Conservation (phyloP, 2,797 vertebrate genomes). For the Pantherophis vulpinus region DNA sequence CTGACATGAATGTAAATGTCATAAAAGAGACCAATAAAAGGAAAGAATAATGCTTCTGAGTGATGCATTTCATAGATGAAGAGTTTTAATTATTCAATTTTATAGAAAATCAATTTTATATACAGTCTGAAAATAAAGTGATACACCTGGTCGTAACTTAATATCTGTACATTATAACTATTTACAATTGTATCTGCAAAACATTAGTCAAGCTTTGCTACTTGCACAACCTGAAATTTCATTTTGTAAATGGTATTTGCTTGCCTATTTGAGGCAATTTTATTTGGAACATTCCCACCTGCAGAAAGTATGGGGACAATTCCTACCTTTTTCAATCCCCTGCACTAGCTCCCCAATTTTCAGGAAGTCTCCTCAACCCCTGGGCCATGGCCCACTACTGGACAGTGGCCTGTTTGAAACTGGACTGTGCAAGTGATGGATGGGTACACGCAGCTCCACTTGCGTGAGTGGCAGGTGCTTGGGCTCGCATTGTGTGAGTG, state of each 20-base stretch:
- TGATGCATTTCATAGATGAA: background rate
- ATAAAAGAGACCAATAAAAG: background rate
- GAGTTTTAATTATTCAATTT: background rate
- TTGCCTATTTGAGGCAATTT: background rate
- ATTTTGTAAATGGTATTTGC: background rate
- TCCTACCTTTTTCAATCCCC: background rate
- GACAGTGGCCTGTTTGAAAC: background rate
- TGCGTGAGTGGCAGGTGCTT: background rate
- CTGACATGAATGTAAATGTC: background rate
- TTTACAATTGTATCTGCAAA: background rate
- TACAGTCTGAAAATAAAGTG: background rate
- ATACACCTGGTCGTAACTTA: background rate
- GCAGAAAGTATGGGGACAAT: background rate
- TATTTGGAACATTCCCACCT: background rate
- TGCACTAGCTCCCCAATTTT: background rate
- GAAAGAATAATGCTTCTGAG: background rate
- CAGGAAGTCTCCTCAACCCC: background rate
- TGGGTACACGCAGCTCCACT: fast-evolving
- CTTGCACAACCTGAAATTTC: background rate
- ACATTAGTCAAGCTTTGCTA: background rate
- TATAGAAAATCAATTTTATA: background rate
- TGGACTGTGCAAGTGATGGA: background rate
- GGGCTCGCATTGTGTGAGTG: too few species aligned
- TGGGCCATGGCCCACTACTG: background rate
- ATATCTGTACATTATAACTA: background rate